These are phyloP conservation scores for Clarias gariepinus DNA, from an alignment of 2,113 vertebrate species.

Conservation along the genomic window DNA sequence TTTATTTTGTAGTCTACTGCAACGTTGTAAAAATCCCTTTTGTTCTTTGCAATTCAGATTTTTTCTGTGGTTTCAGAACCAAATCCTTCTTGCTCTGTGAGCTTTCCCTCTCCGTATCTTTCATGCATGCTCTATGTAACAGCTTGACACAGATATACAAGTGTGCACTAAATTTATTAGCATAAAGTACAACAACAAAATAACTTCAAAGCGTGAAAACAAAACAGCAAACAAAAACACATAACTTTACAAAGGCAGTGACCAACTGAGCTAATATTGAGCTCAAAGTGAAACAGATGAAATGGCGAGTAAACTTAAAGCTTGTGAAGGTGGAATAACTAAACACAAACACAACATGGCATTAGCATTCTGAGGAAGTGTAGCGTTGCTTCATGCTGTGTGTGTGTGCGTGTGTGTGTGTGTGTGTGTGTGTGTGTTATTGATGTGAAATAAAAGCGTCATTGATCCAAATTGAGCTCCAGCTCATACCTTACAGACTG, in stretches of 20 bases:
- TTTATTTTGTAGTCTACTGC: too few relatives aligned
- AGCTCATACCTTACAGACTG: not conserved
- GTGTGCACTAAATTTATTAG: not conserved
- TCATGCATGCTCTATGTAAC: not conserved
- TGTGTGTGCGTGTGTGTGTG: too few relatives aligned
- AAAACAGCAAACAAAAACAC: not conserved
- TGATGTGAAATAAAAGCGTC: not conserved
- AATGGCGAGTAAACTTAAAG: not conserved
- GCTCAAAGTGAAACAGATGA: not conserved
- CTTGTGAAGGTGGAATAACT: not conserved
- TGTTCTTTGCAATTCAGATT: too few relatives aligned
- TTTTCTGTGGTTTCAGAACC: not conserved
- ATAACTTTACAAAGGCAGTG: not conserved
- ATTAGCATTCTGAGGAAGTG: conserved; percentile 7
- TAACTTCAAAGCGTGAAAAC: not conserved
- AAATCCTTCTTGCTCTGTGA: not conserved
- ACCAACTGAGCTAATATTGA: not conserved
- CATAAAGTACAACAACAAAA: not conserved
- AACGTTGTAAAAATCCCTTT: too few relatives aligned
- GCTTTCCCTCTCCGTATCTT: not conserved
- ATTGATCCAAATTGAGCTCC: not conserved
- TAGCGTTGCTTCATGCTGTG: not conserved
- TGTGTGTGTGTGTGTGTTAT: not conserved
- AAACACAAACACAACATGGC: not conserved
- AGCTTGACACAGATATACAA: not conserved